These are phyloP conservation scores for Spatula clypeata DNA, from an alignment of 2,797 vertebrate species.

Conservation along the genomic window DNA sequence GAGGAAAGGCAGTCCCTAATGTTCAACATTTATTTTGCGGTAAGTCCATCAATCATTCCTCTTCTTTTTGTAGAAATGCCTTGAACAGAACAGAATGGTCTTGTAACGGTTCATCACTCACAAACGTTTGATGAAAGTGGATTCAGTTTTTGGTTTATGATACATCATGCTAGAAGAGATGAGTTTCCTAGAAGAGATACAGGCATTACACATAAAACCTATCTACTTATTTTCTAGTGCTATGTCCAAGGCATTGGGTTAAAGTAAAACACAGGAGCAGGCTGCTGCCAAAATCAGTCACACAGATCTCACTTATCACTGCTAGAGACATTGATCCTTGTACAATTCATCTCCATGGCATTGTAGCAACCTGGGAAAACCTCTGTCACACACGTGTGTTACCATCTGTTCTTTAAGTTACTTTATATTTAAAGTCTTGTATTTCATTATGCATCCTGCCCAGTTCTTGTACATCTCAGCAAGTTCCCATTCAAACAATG, in stretches of 20 bases:
- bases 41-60: background rate
- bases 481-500: background rate
- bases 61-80: conserved; percentile 23
- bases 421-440: background rate
- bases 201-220: background rate
- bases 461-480: background rate
- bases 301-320: background rate
- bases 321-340: background rate
- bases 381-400: background rate
- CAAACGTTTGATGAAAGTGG: conserved; percentile 40
- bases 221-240: background rate
- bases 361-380: background rate
- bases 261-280: background rate
- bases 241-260: background rate
- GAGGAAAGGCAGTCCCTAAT: background rate
- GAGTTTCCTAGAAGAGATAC: conserved; percentile 45
- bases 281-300: background rate
- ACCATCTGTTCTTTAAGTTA: background rate
- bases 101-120: conserved; percentile 42
- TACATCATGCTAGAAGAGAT: conserved; percentile 2
- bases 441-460: background rate
- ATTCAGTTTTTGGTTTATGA: conserved; percentile 38
- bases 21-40: background rate
- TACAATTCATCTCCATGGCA: background rate
- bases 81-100: background rate